Evolutionary conservation across 2,113 vertebrate species (phyloP).

Genomic region (Labrus mixtus): DNA sequence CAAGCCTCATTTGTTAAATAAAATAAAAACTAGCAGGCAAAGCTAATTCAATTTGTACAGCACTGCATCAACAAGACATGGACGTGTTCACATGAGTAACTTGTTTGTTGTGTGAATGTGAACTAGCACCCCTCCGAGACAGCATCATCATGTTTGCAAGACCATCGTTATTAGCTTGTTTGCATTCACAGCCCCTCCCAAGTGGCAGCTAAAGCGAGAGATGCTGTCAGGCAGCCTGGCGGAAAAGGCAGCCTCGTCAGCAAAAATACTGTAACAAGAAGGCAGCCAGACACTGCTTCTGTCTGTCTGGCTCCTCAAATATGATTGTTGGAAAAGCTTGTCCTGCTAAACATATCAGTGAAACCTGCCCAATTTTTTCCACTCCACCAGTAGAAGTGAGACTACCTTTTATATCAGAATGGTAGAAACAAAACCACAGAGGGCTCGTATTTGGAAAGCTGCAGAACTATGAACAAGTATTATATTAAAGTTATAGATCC

Average conservation of each 20-base stretch:
- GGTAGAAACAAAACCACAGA: neutral
- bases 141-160: constrained; percentile 66
- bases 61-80: constrained; percentile 40
- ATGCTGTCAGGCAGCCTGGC: constrained; percentile 64
- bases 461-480: neutral
- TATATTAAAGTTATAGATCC: constrained; percentile 11
- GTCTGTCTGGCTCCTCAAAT: constrained; percentile 25
- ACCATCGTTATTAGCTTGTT: constrained; percentile 77
- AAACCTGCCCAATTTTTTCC: neutral
- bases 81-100: constrained; percentile 60
- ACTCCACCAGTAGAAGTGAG: neutral
- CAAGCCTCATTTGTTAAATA: constrained; percentile 1
- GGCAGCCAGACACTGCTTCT: constrained; percentile 34
- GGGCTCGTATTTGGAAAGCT: constrained; percentile 8
- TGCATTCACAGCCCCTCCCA: constrained; percentile 74
- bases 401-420: constrained; percentile 22
- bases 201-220: constrained; percentile 68
- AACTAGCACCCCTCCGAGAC: constrained; percentile 62
- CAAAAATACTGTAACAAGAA: constrained; percentile 55
- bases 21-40: constrained; percentile 20
- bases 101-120: constrained; percentile 67
- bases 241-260: constrained; percentile 62
- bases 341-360: neutral
- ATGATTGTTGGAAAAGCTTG: neutral
- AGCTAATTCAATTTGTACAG: constrained; percentile 45